phyloP scores from a whole-genome alignment of 2,113 vertebrate species.

The Mesoclemmys tuberculata region DNA sequence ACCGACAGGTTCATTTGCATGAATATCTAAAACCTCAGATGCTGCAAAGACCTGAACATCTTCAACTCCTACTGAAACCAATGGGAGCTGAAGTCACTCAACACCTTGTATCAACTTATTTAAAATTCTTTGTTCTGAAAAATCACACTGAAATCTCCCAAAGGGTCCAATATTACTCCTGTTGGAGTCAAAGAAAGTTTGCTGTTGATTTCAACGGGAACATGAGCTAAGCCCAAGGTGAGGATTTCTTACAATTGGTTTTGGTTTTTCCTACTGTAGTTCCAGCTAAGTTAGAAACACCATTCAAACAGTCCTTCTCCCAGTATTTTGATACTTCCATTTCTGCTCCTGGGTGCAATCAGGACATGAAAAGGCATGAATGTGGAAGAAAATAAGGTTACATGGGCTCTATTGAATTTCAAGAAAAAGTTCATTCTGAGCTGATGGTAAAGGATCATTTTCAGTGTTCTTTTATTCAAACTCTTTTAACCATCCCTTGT shows the following conservation, averaged over 20 bases:
- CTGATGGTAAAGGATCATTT: too few relatives aligned
- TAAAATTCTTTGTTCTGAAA: not conserved
- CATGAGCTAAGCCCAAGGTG: not conserved
- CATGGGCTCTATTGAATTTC: too few relatives aligned
- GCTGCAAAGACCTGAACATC: not conserved
- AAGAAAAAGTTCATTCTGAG: too few relatives aligned
- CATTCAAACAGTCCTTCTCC: not conserved
- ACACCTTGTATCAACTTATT: not conserved
- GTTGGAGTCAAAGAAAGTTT: too few relatives aligned
- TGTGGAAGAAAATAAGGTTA: not conserved
- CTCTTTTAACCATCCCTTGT: too few relatives aligned
- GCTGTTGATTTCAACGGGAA: too few relatives aligned
- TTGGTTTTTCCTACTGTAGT: not conserved
- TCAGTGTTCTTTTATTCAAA: too few relatives aligned
- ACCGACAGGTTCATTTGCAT: not conserved
- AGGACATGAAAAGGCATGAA: not conserved
- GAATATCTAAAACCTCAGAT: not conserved
- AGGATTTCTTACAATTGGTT: not conserved
- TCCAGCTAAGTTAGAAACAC: not conserved
- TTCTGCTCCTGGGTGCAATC: not conserved
- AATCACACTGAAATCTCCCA: too few relatives aligned
- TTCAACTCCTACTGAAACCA: not conserved
- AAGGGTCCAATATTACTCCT: too few relatives aligned
- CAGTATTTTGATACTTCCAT: not conserved
- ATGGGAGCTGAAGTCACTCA: not conserved